Evolutionary conservation across 2,113 vertebrate genomes (phyloP).

Genomic region (Pluvianellus socialis): DNA sequence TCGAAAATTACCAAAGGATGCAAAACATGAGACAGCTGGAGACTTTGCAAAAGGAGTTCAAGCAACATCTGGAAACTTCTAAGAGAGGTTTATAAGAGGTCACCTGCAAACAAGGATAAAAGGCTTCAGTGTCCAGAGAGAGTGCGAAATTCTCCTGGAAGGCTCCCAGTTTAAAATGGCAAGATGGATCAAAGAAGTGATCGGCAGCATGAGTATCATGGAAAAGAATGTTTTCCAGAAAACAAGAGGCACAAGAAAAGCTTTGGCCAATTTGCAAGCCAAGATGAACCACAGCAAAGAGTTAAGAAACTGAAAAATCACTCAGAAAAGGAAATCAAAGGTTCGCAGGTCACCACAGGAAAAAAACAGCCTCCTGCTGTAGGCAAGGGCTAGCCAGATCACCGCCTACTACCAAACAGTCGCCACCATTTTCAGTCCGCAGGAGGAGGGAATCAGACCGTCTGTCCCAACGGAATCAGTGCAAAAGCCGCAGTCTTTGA

Average conservation of each 20-base stretch:
- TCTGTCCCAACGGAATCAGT: not conserved
- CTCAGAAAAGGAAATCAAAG: conserved; percentile 7
- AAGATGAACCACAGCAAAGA: not conserved
- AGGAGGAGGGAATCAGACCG: not conserved
- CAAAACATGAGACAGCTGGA: conserved; percentile 43
- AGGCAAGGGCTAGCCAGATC: not conserved
- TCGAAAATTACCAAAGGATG: not conserved
- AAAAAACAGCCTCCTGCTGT: not conserved
- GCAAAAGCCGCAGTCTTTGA: not conserved
- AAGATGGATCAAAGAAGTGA: conserved; percentile 27
- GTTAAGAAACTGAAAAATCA: not conserved
- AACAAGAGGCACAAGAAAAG: not conserved
- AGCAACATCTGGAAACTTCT: conserved; percentile 57
- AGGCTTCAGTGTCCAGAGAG: conserved; percentile 21
- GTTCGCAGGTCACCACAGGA: not conserved
- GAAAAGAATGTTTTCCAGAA: conserved; percentile 34
- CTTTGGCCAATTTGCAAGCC: not conserved
- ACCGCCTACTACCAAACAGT: not conserved
- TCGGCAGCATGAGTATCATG: not conserved
- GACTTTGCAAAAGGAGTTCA: conserved; percentile 8
- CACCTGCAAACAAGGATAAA: conserved; percentile 57
- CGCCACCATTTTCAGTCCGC: not conserved
- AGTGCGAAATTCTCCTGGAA: conserved; percentile 15
- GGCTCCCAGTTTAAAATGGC: conserved; percentile 22
- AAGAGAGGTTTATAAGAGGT: conserved; percentile 41